Percentiles rank a stretch among this genome's conserved stretches.
Evolutionary conservation across 2,888 invertebrate species (phyloP).

Genomic region (Eupithecia dodoneata): DNA sequence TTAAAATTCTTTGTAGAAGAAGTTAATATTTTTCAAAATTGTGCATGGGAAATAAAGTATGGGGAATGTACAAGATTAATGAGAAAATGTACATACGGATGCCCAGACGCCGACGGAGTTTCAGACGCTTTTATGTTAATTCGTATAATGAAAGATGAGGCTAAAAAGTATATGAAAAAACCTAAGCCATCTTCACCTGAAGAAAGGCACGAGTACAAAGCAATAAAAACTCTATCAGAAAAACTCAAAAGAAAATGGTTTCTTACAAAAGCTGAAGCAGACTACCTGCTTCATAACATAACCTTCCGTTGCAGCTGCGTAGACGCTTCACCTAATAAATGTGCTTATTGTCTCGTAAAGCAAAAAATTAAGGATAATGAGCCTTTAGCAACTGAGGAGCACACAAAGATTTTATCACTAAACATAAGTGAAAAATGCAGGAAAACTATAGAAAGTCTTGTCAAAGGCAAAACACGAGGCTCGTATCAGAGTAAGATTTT

Average conservation of each 20-base stretch:
- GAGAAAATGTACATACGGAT: not conserved
- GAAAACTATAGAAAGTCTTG: slow-evolving; percentile 19
- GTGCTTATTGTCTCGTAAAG: not conserved
- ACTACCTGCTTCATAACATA: slow-evolving; percentile 16
- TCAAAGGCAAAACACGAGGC: not conserved
- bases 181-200: not conserved
- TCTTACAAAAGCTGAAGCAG: slow-evolving; percentile 15
- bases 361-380: slow-evolving; percentile 16
- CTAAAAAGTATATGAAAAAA: not conserved
- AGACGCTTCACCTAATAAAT: not conserved
- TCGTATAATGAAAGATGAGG: not conserved
- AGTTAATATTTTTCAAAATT: slow-evolving; percentile 1
- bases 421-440: slow-evolving; percentile 15
- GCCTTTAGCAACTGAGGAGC: slow-evolving; percentile 1
- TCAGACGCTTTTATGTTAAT: not conserved
- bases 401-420: slow-evolving; percentile 6
- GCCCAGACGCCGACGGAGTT: slow-evolving; percentile 9
- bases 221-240: slow-evolving; percentile 6
- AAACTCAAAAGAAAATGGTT: slow-evolving; percentile 16
- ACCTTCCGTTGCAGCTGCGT: slow-evolving; percentile 12
- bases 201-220: slow-evolving; percentile 2
- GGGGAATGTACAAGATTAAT: not conserved
- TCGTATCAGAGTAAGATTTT: slow-evolving; percentile 11
- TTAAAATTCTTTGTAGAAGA: slow-evolving; percentile 16
- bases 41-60: not conserved